Conservation (phyloP, 2,888 invertebrate genomes). For the Dorcus parallelipipedus region DNA sequence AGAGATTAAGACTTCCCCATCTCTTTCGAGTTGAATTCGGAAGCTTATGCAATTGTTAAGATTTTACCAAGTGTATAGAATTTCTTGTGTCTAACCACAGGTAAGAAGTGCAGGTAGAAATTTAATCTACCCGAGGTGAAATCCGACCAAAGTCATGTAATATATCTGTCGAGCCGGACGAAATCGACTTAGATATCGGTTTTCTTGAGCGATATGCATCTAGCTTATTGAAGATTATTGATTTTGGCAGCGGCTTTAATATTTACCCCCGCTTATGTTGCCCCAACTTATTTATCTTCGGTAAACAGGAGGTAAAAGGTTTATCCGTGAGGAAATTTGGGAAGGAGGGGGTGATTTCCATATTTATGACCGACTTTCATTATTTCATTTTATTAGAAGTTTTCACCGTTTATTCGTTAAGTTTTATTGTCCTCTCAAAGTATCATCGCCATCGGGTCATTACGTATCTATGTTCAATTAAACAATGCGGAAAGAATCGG, state of each 20-base stretch:
- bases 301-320: conserved; percentile 20
- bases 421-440: too few relatives aligned
- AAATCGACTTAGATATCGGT: conserved; percentile 35
- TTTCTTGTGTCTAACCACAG: not conserved
- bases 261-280: conserved; percentile 39
- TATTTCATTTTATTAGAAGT: too few relatives aligned
- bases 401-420: too few relatives aligned
- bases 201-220: conserved; percentile 38
- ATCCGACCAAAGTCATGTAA: conserved; percentile 17
- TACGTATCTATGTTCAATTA: too few relatives aligned
- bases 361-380: too few relatives aligned
- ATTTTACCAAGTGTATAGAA: not conserved
- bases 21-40: too few relatives aligned
- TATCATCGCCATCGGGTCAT: too few relatives aligned
- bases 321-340: not conserved
- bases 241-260: conserved; percentile 40
- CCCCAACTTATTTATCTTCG: conserved; percentile 39
- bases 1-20: too few relatives aligned
- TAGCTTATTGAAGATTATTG: conserved; percentile 38
- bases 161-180: conserved; percentile 34
- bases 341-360: too few relatives aligned
- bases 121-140: not conserved
- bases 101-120: not conserved
- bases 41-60: too few relatives aligned
- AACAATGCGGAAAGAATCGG: too few relatives aligned